Evolutionary conservation across 1,140 invertebrate species (phyloP), one percentile per base, ranked within the genome.

Genomic region (Drosophila pruinosa): DNA sequence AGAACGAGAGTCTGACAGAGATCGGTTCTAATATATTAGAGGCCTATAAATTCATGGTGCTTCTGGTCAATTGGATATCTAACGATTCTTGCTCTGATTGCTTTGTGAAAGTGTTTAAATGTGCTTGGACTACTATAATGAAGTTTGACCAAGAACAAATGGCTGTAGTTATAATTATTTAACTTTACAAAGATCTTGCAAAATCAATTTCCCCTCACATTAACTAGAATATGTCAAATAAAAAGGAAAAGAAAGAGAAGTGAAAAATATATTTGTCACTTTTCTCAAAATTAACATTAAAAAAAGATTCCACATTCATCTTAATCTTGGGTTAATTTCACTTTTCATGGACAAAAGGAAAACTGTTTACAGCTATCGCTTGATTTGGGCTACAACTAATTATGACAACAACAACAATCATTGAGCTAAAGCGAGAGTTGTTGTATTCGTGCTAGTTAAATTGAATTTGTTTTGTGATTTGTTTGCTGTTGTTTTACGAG

Each of bases 341-440:
- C 80, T 85, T 85, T 85, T 70, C 77, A 62, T 70, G 69, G 57
- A 85, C 81, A 85, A 85, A 83, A 72, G 81, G 65, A 85, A 85
- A 85, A 80, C 77, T 74, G 68, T 85, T 41, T 53, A 68, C 62
- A 52, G 72, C 75, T 79, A 62, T 47, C 57, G 48, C 58, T 63
- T 76, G 72, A 80, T 85, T 85, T 80, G 54, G 67, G 63, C 67
- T 76, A 61, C 61, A 31, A 52, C 68, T 86, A 85, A 85, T 85
- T 85, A 86, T 74, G 61, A 68, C 54, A 47, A 58, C 15, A 10
- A 47, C 57, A 65, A 56, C 41, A 54, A 65, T 56, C 39, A 57
- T 56, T 28, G 39, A 52, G 57, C 73, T 50, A 54, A 63, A 71
- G 72, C 72, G 65, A 74, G 72, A 72, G 41, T 63, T 54, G 41